Evolutionary conservation across 2,113 vertebrate genomes (phyloP).

Genomic region (Chitala chitala): DNA sequence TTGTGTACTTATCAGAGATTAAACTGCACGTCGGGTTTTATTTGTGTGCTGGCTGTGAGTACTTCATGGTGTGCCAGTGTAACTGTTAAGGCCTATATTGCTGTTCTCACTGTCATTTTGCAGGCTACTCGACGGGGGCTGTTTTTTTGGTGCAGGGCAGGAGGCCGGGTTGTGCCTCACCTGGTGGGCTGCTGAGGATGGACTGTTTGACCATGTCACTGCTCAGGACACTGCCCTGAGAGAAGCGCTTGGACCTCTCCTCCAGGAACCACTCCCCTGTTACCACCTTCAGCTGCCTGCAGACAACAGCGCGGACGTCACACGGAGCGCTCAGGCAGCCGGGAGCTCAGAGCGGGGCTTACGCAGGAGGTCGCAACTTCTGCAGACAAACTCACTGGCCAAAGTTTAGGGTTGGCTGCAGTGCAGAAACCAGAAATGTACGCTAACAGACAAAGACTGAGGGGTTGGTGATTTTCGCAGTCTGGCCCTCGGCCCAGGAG

Average conservation of each 20-base stretch:
- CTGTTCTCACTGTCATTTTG: not conserved
- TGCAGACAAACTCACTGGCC: too few relatives aligned
- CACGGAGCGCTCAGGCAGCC: too few relatives aligned
- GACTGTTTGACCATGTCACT: constrained; percentile 82
- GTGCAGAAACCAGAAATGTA: not conserved
- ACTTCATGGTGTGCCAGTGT: not conserved
- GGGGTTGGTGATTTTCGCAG: not conserved
- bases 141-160: not conserved
- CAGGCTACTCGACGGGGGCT: not conserved
- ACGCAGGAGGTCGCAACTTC: too few relatives aligned
- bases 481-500: not conserved
- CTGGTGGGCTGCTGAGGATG: constrained; percentile 70
- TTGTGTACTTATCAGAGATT: not conserved
- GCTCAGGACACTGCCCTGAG: constrained; percentile 62
- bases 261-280: constrained; percentile 97
- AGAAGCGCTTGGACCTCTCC: constrained; percentile 87
- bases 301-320: not conserved
- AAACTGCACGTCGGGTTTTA: not conserved
- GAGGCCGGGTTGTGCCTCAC: constrained; percentile 50
- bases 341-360: too few relatives aligned
- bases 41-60: too few relatives aligned
- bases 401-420: not conserved
- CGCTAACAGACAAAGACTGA: not conserved
- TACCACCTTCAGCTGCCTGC: constrained; percentile 80
- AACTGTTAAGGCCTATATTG: not conserved